Evolutionary conservation across 37 sponge, comb jelly and placozoan species (phyloP).

Genomic region (Oscarella lobularis): DNA sequence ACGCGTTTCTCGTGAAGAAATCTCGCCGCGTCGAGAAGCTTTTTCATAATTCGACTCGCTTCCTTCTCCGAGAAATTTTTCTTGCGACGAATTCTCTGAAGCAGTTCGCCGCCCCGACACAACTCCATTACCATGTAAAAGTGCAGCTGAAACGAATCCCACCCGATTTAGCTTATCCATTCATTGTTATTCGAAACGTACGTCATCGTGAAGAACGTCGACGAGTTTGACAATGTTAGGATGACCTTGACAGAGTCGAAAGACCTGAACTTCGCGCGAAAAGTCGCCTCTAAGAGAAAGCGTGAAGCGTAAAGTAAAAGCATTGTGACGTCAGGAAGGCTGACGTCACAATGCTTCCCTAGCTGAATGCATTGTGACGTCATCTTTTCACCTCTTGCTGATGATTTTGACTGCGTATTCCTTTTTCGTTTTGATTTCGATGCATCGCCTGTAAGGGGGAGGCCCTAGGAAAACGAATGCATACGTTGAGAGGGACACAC

Average conservation of each 20-base stretch:
- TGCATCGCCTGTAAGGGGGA: conserved; percentile 57
- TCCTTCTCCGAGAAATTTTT: conserved; percentile 70
- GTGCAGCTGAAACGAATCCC: conserved; percentile 39
- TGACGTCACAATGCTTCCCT: no score
- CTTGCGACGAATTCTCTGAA: conserved; percentile 53
- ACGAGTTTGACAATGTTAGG: conserved; percentile 64
- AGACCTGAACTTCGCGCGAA: conserved; percentile 50
- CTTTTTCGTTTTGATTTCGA: conserved; percentile 43
- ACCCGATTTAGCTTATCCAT: neutral
- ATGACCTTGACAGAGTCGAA: conserved; percentile 82
- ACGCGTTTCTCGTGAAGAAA: conserved; percentile 75
- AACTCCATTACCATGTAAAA: conserved; percentile 88
- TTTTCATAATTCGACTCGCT: conserved; percentile 65
- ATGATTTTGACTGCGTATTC: conserved; percentile 93
- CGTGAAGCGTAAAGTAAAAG: no score
- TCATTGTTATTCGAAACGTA: neutral
- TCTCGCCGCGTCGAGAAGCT: conserved; percentile 73
- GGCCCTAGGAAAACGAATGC: no score
- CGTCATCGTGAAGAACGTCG: conserved; percentile 74
- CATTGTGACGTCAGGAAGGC: no score
- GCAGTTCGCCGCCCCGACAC: conserved; percentile 75
- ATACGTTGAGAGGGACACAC: no score
- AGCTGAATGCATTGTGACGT: no score
- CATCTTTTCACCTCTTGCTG: conserved; percentile 51
- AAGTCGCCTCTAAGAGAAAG: no score